Percentiles rank a stretch among this genome's conserved stretches.
These are phyloP conservation scores for Anastatus disparis DNA, from an alignment of 1,140 invertebrate species.

Conservation along the genomic window DNA sequence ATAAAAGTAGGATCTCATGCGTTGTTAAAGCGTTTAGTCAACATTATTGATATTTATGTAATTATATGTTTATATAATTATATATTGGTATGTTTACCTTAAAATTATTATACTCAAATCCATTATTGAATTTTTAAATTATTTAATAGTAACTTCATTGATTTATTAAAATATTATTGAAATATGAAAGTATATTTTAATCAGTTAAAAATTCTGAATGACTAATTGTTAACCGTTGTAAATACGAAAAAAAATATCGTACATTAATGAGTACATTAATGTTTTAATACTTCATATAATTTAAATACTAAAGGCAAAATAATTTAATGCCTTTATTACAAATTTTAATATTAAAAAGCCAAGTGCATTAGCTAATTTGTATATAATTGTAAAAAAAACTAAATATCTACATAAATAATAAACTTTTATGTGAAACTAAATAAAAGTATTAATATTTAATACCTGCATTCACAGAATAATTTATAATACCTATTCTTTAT, in stretches of 20 bases:
- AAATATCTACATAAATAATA: too few species aligned
- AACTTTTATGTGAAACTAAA: neutral
- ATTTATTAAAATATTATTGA: too few species aligned
- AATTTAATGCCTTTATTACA: neutral
- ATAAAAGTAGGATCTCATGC: too few species aligned
- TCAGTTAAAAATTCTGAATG: neutral
- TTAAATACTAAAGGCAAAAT: too few species aligned
- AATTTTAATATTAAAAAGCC: neutral
- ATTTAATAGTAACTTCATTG: too few species aligned
- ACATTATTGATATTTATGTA: too few species aligned
- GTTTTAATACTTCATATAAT: neutral
- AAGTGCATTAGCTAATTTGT: constrained; percentile 7
- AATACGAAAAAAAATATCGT: neutral
- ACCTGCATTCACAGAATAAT: neutral
- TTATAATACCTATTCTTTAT: neutral
- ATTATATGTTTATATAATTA: too few species aligned
- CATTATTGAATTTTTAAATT: too few species aligned
- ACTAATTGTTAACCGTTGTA: constrained; percentile 7
- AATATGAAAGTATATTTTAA: too few species aligned
- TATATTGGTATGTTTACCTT: too few species aligned
- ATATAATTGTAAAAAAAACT: constrained; percentile 19
- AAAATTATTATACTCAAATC: too few species aligned
- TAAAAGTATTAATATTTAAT: neutral
- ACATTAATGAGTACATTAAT: neutral
- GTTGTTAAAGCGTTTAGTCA: too few species aligned